Evolutionary conservation across 2,888 invertebrate genomes (phyloP).

Genomic region (Acleris cristana): DNA sequence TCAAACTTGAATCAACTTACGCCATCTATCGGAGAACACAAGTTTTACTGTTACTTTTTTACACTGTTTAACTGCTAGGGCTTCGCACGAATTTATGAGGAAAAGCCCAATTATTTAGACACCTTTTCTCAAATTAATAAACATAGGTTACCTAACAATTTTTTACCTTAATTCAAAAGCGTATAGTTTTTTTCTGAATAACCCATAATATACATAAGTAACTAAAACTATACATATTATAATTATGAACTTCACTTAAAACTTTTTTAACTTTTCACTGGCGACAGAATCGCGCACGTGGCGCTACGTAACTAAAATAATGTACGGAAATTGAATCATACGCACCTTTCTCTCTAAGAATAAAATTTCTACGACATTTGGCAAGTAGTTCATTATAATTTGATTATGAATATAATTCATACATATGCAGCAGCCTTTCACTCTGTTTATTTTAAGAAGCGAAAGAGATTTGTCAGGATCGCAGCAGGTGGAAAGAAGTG

Average conservation of each 20-base stretch:
- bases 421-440: conserved; percentile 28
- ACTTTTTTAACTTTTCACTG: background rate
- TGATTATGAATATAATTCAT: conserved; percentile 23
- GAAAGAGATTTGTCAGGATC: too few relatives aligned
- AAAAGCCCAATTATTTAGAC: too few relatives aligned
- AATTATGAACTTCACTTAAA: background rate
- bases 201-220: background rate
- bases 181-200: background rate
- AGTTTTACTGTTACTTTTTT: too few relatives aligned
- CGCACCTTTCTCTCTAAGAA: conserved; percentile 24
- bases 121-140: too few relatives aligned
- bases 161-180: too few relatives aligned
- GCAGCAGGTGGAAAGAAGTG: too few relatives aligned
- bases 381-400: conserved; percentile 30
- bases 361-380: conserved; percentile 34
- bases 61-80: too few relatives aligned
- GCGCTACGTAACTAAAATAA: conserved; percentile 18
- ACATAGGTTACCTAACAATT: too few relatives aligned
- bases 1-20: too few relatives aligned
- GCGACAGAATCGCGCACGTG: background rate
- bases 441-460: conserved; percentile 9
- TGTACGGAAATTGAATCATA: conserved; percentile 26
- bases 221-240: too few relatives aligned
- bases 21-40: too few relatives aligned
- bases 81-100: too few relatives aligned